These are phyloP conservation scores for Drosophila emarginata DNA, from an alignment of 2,888 invertebrate species.

Conservation along the genomic window DNA sequence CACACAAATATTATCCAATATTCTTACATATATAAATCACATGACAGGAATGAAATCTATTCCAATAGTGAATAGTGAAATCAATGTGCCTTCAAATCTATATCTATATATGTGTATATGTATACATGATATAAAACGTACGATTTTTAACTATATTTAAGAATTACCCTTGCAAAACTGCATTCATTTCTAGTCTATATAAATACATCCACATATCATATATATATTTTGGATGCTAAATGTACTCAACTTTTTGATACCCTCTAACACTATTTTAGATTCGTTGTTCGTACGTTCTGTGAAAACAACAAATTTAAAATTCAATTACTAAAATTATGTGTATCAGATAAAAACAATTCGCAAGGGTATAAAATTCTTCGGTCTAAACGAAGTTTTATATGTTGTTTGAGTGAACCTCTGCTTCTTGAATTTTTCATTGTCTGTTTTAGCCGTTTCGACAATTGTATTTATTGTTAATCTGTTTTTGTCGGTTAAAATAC, in stretches of 20 bases:
- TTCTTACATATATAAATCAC: slow-evolving; percentile 20
- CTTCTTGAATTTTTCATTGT: not conserved
- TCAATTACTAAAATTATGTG: not conserved
- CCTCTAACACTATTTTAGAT: not conserved
- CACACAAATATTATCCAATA: not conserved
- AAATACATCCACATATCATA: not conserved
- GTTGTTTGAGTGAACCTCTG: not conserved
- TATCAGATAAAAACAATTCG: not conserved
- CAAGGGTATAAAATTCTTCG: not conserved
- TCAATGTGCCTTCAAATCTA: slow-evolving; percentile 34
- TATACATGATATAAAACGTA: not conserved
- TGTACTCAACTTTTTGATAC: not conserved
- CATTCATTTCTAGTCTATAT: not conserved
- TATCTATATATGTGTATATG: not conserved
- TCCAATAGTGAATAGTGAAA: slow-evolving; percentile 16
- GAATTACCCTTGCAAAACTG: not conserved
- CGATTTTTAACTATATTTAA: slow-evolving; percentile 24
- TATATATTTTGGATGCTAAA: not conserved
- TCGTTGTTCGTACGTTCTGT: not conserved
- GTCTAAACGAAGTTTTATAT: not conserved
- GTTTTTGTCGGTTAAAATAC: not conserved
- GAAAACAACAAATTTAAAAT: not conserved
- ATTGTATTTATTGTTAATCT: not conserved
- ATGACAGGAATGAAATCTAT: slow-evolving; percentile 31
- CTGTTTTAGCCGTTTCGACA: not conserved